Evolutionary conservation across 1,140 invertebrate genomes (phyloP).

Genomic region (Leucophenga varia): DNA sequence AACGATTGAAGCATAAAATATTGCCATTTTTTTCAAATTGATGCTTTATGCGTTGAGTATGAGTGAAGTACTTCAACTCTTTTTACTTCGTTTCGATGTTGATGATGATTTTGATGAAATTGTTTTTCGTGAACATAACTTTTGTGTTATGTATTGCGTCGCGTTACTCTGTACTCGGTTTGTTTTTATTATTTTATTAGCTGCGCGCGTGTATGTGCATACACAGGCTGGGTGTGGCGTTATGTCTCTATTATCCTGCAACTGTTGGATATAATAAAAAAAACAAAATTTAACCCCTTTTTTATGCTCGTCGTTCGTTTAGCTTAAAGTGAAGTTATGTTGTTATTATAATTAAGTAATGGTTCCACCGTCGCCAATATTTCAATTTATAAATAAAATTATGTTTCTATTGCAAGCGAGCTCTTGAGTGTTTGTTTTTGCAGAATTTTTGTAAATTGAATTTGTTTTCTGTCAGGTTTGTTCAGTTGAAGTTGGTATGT

Average conservation of each 20-base stretch:
- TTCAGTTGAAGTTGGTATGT: too few relatives aligned
- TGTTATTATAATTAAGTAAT: conserved; percentile 52
- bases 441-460: too few relatives aligned
- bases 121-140: conserved; percentile 45
- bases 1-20: conserved; percentile 39
- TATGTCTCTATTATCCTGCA: conserved; percentile 24
- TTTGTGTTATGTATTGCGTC: conserved; percentile 12
- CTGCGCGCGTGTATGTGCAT: conserved; percentile 43
- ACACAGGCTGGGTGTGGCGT: conserved; percentile 33
- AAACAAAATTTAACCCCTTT: conserved; percentile 31
- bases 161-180: conserved; percentile 3
- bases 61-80: conserved; percentile 1
- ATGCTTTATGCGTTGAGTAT: conserved; percentile 37
- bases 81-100: conserved; percentile 1
- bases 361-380: conserved; percentile 24
- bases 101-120: conserved; percentile 47
- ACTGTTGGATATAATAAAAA: too few relatives aligned
- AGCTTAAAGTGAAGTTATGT: conserved; percentile 23
- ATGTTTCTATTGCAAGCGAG: too few relatives aligned
- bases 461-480: too few relatives aligned
- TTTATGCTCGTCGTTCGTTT: conserved; percentile 21
- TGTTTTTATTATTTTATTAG: conserved; percentile 52
- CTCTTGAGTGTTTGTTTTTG: too few relatives aligned
- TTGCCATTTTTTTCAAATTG: conserved; percentile 32
- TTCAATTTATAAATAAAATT: too few relatives aligned